These are phyloP conservation scores for Leucosticte australis DNA, from an alignment of 2,113 vertebrate species.

Conservation along the genomic window DNA sequence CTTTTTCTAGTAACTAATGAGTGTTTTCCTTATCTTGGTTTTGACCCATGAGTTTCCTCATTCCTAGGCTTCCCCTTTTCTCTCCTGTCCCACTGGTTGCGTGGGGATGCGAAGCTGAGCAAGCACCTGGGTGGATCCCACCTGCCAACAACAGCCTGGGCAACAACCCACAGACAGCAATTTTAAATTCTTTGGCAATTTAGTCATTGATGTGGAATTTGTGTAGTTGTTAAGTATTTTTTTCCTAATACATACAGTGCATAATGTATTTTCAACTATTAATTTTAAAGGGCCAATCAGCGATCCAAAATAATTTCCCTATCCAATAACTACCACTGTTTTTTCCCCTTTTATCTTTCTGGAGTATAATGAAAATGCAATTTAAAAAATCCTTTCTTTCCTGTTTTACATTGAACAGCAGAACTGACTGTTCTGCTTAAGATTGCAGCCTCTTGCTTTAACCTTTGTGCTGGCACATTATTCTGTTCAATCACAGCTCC, in stretches of 20 bases:
- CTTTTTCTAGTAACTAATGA: not conserved
- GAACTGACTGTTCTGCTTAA: not conserved
- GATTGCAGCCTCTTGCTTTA: not conserved
- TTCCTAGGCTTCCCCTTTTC: not conserved
- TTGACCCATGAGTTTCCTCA: not conserved
- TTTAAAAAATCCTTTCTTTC: not conserved
- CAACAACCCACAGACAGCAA: accelerated
- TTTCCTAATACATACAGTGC: not conserved
- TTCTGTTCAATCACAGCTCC: not conserved
- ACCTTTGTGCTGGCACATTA: not conserved
- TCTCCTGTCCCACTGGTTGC: accelerated
- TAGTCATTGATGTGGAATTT: not conserved
- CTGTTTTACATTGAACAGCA: not conserved
- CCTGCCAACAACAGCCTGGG: not conserved
- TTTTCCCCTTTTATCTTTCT: not conserved
- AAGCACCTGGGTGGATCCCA: not conserved
- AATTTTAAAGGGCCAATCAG: not conserved
- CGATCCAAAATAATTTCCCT: not conserved
- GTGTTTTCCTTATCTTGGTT: not conserved
- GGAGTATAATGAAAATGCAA: not conserved
- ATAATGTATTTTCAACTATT: not conserved
- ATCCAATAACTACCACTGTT: not conserved
- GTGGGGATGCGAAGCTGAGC: accelerated
- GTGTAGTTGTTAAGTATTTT: not conserved
- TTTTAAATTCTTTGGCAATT: not conserved